Evolutionary conservation across 2,113 vertebrate genomes (phyloP).

Genomic region (Tupaia tana): DNA sequence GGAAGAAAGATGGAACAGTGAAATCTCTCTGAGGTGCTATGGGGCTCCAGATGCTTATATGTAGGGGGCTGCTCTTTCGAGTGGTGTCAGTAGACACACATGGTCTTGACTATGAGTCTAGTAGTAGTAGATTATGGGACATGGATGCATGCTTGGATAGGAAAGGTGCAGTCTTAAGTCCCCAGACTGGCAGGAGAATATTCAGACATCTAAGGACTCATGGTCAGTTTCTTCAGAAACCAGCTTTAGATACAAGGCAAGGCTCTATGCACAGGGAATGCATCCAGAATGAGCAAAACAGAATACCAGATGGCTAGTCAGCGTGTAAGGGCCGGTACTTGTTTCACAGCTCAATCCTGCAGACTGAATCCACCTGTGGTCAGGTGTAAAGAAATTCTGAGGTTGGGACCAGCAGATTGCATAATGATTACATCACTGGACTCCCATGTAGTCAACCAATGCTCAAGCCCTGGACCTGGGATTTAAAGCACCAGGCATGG

Average conservation of each 20-base stretch:
- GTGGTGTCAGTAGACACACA: not conserved
- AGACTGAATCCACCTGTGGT: not conserved
- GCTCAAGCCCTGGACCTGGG: no score
- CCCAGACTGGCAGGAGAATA: not conserved
- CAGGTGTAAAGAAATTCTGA: not conserved
- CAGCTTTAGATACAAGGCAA: not conserved
- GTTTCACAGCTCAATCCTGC: not conserved
- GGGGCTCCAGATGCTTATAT: not conserved
- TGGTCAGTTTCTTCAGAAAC: not conserved
- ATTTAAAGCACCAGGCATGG: no score
- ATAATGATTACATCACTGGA: no score
- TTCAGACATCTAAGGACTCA: not conserved
- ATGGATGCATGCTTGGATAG: not conserved
- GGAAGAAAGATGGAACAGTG: not conserved
- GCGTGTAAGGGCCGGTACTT: not conserved
- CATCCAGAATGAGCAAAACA: not conserved
- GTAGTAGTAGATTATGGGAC: not conserved
- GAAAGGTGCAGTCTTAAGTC: not conserved
- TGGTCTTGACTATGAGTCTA: not conserved
- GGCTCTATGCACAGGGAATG: not conserved
- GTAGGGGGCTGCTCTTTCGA: accelerated
- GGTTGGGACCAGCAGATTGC: not conserved
- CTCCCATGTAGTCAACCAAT: no score
- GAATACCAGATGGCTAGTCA: not conserved
- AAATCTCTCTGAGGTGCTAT: not conserved